Conservation (phyloP, 2,888 invertebrate genomes). For the Standfussiana lucernea region DNA sequence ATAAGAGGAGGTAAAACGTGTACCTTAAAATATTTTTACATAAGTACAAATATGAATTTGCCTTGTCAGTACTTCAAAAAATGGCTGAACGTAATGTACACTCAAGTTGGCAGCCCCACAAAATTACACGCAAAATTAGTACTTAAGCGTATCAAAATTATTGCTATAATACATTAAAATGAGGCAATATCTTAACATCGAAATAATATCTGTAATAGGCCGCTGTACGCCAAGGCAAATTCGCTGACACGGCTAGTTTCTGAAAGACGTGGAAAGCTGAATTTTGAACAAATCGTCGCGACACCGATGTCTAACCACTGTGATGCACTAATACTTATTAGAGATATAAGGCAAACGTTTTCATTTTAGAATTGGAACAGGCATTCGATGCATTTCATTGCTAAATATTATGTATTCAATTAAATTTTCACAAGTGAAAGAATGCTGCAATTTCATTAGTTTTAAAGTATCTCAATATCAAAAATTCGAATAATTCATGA, state of each 20-base stretch:
- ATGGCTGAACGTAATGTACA: conserved; percentile 19
- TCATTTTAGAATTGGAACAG: conserved; percentile 31
- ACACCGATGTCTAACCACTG: conserved; percentile 8
- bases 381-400: conserved; percentile 24
- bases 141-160: conserved; percentile 51
- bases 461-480: not conserved
- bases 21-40: conserved; percentile 61
- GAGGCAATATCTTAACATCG: conserved; percentile 56
- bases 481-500: conserved; percentile 8
- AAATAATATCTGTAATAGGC: conserved; percentile 54
- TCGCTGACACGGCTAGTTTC: conserved; percentile 50
- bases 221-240: conserved; percentile 64
- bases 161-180: conserved; percentile 58
- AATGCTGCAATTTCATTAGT: not conserved
- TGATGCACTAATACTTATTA: conserved; percentile 24
- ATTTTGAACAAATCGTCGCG: not conserved
- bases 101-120: conserved; percentile 16
- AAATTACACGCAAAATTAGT: conserved; percentile 37
- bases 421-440: not conserved
- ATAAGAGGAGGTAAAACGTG: not conserved
- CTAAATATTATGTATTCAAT: conserved; percentile 9
- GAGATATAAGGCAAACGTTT: conserved; percentile 46
- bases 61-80: conserved; percentile 50
- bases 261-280: conserved; percentile 42
- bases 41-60: conserved; percentile 69